A percentile compares a stretch with the other conserved stretches of the same genome.
Conservation (phyloP, 2,888 invertebrate species). For the Harpalus rubripes region DNA sequence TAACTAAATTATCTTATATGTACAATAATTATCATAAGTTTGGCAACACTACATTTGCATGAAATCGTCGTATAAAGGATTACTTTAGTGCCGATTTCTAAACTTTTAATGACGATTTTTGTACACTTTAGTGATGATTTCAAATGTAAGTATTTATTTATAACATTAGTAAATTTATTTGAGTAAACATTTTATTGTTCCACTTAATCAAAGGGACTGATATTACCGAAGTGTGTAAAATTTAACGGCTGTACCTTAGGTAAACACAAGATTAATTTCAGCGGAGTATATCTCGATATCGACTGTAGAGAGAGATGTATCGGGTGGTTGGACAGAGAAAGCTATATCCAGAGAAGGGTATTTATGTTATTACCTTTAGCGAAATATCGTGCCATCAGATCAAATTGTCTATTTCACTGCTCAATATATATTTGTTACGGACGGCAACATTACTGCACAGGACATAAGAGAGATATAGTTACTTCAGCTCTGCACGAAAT, state of each 20-base stretch:
- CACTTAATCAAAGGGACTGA: neutral
- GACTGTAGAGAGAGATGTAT: constrained; percentile 9
- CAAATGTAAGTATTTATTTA: too few relatives aligned
- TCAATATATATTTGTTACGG: constrained; percentile 52
- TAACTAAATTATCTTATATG: too few relatives aligned
- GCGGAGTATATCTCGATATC: constrained; percentile 28
- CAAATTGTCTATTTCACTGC: constrained; percentile 47
- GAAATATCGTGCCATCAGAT: constrained; percentile 52
- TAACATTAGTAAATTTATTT: too few relatives aligned
- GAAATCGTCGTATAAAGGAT: too few relatives aligned
- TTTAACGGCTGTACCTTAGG: neutral
- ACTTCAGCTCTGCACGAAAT: neutral
- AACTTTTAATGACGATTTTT: too few relatives aligned
- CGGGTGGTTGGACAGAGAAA: constrained; percentile 11
- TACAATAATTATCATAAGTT: too few relatives aligned
- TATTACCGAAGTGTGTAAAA: neutral
- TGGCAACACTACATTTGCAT: too few relatives aligned
- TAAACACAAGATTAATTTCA: constrained; percentile 23
- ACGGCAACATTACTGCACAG: constrained; percentile 8
- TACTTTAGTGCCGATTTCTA: too few relatives aligned
- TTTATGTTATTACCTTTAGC: constrained; percentile 53
- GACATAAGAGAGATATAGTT: constrained; percentile 15
- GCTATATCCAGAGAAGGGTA: constrained; percentile 22
- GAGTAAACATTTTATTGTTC: too few relatives aligned
- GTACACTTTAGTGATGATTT: too few relatives aligned